Evolutionary conservation across 2,113 vertebrate species (phyloP), one percentile per base, ranked within the genome.

Genomic region (Cebus imitator): DNA sequence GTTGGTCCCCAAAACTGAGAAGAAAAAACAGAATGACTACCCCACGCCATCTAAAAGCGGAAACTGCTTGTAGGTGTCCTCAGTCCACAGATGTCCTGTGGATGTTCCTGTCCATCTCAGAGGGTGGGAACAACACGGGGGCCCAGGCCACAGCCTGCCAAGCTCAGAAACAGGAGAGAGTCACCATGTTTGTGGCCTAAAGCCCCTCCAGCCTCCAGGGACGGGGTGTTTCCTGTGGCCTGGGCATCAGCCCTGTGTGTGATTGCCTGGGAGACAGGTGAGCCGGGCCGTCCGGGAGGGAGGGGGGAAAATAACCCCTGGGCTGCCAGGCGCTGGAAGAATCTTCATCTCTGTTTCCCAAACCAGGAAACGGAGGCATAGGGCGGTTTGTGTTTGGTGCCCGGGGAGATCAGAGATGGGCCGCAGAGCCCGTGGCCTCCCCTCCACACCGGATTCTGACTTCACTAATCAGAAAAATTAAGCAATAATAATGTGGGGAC

Each of bases 401-500:
- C 23, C 0, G 4, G 16, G 52, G 40, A 30, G 50, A 16, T 16
- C 30, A 11, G 50, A 40, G 70, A 23, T 2, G 4, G 18, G 50
- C 23, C 1, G 30, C 70, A 21, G 40, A 43, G 35, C 50, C 82
- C 0, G 0, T 0, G 43, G 16, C 55, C 40, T 52, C 4, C 37
- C 48, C 2, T 12, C 40, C 32, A 0, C 12, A 7, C 30, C 0
- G 4, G 0, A 3, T 43, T 52, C 23, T 6, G 27, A 64, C 18
- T 9, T 55, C 35, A 30, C 27, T 37, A 4, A 3, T 27, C 32
- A 50, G 92, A 23, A 75, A 55, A 45, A 18, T 50, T 8, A 11
- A 43, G 16, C 43, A 37, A 37, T n/a, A 48, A 40, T 23, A 4
- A 75, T 2, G 13, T 14, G 10, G 8, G n/a, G 37, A 55, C 27